Evolutionary conservation across 2,113 vertebrate genomes (phyloP).

Genomic region (Lepidothrix coronata): DNA sequence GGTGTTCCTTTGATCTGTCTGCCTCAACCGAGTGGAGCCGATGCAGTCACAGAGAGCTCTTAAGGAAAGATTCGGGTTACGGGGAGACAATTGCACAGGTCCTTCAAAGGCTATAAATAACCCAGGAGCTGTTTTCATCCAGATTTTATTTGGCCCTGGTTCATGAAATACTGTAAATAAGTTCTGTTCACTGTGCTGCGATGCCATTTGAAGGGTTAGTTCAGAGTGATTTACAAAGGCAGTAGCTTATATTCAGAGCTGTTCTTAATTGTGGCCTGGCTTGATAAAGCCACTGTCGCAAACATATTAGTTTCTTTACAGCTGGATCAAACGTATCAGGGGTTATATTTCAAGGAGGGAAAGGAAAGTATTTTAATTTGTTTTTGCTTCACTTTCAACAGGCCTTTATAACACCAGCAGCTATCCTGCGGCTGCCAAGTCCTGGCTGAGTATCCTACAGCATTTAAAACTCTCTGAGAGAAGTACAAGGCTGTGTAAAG

Average conservation of each 20-base stretch:
- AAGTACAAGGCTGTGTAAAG: neutral
- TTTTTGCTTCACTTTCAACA: conserved; percentile 39
- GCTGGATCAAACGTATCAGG: conserved; percentile 42
- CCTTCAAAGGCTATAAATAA: conserved; percentile 52
- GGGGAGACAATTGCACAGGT: neutral
- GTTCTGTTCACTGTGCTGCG: neutral
- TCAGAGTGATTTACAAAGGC: conserved; percentile 54
- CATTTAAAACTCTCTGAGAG: conserved; percentile 3
- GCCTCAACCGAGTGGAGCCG: neutral
- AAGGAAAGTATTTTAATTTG: conserved; percentile 51
- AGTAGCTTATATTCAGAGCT: conserved; percentile 44
- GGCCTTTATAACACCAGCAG: conserved; percentile 13
- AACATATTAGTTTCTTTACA: conserved; percentile 41
- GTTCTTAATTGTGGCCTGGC: conserved; percentile 59
- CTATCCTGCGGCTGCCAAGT: conserved; percentile 17
- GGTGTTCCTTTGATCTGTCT: neutral
- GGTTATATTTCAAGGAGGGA: conserved; percentile 58
- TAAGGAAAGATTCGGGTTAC: conserved; percentile 16
- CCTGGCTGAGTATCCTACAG: conserved; percentile 31
- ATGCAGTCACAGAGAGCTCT: neutral
- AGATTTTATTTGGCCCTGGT: conserved; percentile 34
- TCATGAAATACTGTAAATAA: conserved; percentile 56
- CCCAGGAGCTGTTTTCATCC: conserved; percentile 5
- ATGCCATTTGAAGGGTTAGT: conserved; percentile 15
- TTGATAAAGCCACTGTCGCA: conserved; percentile 62